Conservation (phyloP, 2,797 vertebrate species). For the Pachyuromys duprasi region DNA sequence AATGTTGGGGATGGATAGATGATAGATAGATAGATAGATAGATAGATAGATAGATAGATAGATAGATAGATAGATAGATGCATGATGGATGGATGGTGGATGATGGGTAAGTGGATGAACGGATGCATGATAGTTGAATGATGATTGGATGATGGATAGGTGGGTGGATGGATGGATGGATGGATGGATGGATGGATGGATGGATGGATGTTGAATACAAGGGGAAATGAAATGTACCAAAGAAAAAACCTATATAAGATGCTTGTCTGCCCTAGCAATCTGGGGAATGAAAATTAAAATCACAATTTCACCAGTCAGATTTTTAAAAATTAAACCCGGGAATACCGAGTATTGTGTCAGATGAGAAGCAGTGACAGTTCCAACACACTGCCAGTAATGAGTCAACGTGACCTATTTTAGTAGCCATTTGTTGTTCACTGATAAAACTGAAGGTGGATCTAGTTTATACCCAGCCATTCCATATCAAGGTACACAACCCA, state of each 20-base stretch:
- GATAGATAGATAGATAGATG: background rate
- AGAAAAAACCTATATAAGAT: conserved; percentile 5
- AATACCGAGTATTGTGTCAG: conserved; percentile 9
- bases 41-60: background rate
- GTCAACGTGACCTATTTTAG: background rate
- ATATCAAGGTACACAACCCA: background rate
- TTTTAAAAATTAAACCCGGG: background rate
- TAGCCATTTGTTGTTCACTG: background rate
- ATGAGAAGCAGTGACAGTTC: conserved; percentile 15
- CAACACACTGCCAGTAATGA: background rate
- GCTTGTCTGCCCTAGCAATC: background rate
- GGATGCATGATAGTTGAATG: background rate
- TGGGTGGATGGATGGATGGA: background rate
- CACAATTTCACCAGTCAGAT: conserved; percentile 17
- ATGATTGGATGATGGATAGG: background rate
- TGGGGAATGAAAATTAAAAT: conserved; percentile 48
- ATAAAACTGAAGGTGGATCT: background rate
- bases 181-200: background rate
- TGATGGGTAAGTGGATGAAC: background rate
- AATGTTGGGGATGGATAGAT: background rate
- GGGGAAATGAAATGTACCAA: background rate
- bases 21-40: background rate
- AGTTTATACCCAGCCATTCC: background rate
- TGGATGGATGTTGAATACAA: background rate
- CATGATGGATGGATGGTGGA: background rate